Conservation (phyloP, 1,140 invertebrate genomes). For the Subanguina moxae region DNA sequence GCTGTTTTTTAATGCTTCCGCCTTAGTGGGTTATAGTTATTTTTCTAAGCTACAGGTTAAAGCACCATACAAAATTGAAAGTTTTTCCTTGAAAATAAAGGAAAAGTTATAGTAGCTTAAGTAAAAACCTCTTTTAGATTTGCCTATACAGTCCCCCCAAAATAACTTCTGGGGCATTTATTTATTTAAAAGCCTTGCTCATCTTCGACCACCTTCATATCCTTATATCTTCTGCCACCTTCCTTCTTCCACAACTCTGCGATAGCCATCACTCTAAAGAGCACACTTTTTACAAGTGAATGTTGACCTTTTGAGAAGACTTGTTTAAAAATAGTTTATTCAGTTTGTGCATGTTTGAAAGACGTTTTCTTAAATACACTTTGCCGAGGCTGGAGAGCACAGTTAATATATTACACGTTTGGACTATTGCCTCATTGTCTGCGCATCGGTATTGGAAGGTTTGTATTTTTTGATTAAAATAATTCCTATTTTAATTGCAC, state of each 20-base stretch:
- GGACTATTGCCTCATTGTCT: conserved; percentile 57
- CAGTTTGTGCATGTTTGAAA: conserved; percentile 54
- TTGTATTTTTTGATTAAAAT: no score
- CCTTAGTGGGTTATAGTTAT: conserved; percentile 50
- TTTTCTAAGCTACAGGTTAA: no score
- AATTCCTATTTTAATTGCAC: no score
- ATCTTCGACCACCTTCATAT: conserved; percentile 54
- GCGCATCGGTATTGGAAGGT: conserved; percentile 59
- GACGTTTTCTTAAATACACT: conserved; percentile 51
- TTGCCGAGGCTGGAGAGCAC: conserved; percentile 53
- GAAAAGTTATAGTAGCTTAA: conserved; percentile 10
- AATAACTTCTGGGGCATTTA: conserved; percentile 58
- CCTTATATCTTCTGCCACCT: conserved; percentile 44
- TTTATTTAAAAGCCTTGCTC: conserved; percentile 56
- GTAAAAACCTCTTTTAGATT: conserved; percentile 36
- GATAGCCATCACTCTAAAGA: conserved; percentile 53
- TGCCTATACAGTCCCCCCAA: conserved; percentile 57
- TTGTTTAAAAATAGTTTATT: conserved; percentile 8
- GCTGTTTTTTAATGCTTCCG: conserved; percentile 51
- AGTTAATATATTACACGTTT: conserved; percentile 53
- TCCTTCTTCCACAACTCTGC: conserved; percentile 54
- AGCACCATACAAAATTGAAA: no score
- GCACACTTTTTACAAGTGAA: conserved; percentile 50
- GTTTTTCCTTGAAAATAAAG: no score
- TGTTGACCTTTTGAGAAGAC: neutral